Conservation (phyloP, 1,140 invertebrate genomes). For the Drusus annulatus region DNA sequence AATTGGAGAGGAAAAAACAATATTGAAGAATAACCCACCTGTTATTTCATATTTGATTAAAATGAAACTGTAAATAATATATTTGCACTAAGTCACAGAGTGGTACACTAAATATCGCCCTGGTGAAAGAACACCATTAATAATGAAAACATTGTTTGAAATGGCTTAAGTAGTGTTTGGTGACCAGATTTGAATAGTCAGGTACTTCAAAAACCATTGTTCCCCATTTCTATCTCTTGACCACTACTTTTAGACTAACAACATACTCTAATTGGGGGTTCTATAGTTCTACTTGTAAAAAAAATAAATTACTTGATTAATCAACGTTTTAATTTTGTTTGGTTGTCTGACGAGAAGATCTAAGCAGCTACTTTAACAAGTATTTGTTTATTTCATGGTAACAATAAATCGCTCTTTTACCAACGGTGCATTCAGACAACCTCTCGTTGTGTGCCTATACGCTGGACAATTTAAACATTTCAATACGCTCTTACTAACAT, state of each 20-base stretch:
- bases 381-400: background rate
- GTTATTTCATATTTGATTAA: too few relatives aligned
- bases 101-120: too few relatives aligned
- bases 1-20: background rate
- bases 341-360: background rate
- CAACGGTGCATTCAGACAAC: background rate
- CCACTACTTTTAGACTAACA: too few relatives aligned
- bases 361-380: background rate
- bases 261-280: too few relatives aligned
- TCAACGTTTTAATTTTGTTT: background rate
- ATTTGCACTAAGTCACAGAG: too few relatives aligned
- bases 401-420: background rate
- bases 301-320: background rate
- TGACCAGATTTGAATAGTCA: too few relatives aligned
- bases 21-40: background rate
- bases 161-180: too few relatives aligned
- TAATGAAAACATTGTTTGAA: too few relatives aligned
- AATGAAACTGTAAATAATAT: too few relatives aligned
- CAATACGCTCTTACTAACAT: background rate
- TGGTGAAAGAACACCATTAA: too few relatives aligned
- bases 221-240: too few relatives aligned
- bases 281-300: background rate
- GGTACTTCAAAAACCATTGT: too few relatives aligned
- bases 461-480: slow-evolving; percentile 18
- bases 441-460: background rate